Evolutionary conservation across 2,888 invertebrate species (phyloP).

Genomic region (Auanema freiburgensis): DNA sequence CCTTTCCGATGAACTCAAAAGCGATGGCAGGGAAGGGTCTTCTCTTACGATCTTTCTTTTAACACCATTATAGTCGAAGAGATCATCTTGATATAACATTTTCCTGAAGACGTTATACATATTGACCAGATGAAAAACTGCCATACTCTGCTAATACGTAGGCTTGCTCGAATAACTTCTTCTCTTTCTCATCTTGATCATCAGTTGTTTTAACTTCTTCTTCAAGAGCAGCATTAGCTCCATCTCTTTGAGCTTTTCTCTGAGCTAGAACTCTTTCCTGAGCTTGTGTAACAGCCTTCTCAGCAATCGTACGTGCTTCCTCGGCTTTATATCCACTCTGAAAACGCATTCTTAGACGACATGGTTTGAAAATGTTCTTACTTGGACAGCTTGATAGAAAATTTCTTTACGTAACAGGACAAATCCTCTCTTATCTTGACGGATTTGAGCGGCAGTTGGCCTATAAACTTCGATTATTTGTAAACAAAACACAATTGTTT

Average conservation of each 20-base stretch:
- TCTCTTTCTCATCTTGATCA: constrained; percentile 35
- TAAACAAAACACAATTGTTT: background rate
- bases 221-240: constrained; percentile 21
- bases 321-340: constrained; percentile 34
- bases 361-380: constrained; percentile 12
- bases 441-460: background rate
- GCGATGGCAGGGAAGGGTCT: constrained; percentile 24
- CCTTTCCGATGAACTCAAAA: constrained; percentile 20
- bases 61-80: constrained; percentile 13
- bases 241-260: constrained; percentile 21
- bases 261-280: constrained; percentile 28
- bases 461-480: background rate
- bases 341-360: too few species aligned
- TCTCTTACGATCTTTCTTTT: constrained; percentile 6
- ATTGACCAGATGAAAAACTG: too few species aligned
- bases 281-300: constrained; percentile 42
- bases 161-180: constrained; percentile 43
- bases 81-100: constrained; percentile 35
- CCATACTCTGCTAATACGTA: constrained; percentile 40
- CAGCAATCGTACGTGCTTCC: constrained; percentile 43
- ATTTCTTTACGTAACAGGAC: constrained; percentile 43
- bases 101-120: too few species aligned
- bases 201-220: constrained; percentile 23
- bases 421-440: constrained; percentile 12
- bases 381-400: constrained; percentile 55